Evolutionary conservation across 2,888 invertebrate genomes (phyloP).

Genomic region (Thereva nobilitata): DNA sequence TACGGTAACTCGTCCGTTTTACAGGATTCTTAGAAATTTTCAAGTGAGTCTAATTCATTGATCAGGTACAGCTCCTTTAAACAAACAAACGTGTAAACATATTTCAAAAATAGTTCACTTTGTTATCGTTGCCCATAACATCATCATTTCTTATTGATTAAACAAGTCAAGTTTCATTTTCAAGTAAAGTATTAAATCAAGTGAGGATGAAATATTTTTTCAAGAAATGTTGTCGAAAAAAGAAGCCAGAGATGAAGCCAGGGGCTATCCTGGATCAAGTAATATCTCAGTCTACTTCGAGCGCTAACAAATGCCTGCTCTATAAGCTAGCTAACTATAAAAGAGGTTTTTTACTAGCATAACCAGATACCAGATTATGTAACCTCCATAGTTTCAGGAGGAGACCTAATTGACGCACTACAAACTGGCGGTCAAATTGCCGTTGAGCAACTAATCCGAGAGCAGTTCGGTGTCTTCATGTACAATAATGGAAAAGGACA

Average conservation of each 20-base stretch:
- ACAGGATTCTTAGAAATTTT: no score
- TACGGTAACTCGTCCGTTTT: no score
- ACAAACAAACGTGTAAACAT: no score
- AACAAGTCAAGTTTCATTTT: no score
- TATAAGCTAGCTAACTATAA: slow-evolving; percentile 90
- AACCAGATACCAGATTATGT: not conserved
- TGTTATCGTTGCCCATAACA: no score
- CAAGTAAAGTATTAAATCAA: not conserved
- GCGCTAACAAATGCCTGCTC: slow-evolving; percentile 82
- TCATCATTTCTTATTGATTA: no score
- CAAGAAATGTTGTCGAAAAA: slow-evolving; percentile 56
- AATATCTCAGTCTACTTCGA: slow-evolving; percentile 80
- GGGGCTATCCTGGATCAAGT: slow-evolving; percentile 88
- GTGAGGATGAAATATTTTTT: not conserved
- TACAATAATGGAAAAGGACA: slow-evolving; percentile 84
- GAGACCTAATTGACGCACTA: slow-evolving; percentile 86
- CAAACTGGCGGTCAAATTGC: slow-evolving; percentile 80
- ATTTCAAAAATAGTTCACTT: no score
- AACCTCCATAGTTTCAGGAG: slow-evolving; percentile 61
- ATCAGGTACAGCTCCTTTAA: no score
- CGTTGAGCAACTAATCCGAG: slow-evolving; percentile 81
- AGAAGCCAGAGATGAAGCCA: slow-evolving; percentile 57
- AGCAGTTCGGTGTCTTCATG: slow-evolving; percentile 87
- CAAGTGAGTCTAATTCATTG: no score
- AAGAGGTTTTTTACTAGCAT: slow-evolving; percentile 63